These are phyloP conservation scores for Watsonalla binaria DNA, from an alignment of 2,888 invertebrate genomes.

Conservation along the genomic window DNA sequence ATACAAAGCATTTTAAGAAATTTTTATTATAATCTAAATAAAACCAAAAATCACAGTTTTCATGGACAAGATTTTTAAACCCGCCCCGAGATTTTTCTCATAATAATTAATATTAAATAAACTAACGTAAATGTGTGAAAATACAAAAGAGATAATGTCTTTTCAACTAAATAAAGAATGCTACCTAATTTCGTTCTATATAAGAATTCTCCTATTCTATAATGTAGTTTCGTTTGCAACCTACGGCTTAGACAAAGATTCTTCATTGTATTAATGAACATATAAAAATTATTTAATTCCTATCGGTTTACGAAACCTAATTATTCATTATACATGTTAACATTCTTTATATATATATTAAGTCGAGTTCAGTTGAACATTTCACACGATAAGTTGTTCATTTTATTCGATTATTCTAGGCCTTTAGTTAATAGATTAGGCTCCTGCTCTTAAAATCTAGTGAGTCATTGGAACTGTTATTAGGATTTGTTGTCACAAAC, in stretches of 20 bases:
- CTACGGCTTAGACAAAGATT: slow-evolving; percentile 67
- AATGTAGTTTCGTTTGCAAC: slow-evolving; percentile 43
- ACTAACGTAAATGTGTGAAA: slow-evolving; percentile 52
- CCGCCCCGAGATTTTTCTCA: slow-evolving; percentile 60
- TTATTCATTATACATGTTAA: slow-evolving; percentile 70
- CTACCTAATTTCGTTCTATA: slow-evolving; percentile 60
- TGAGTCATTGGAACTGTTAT: not conserved
- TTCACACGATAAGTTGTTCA: slow-evolving; percentile 25
- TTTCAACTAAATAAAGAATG: slow-evolving; percentile 63
- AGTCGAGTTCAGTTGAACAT: slow-evolving; percentile 45
- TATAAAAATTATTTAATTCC: slow-evolving; percentile 72
- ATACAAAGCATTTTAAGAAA: slow-evolving; percentile 60
- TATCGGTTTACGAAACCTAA: slow-evolving; percentile 76
- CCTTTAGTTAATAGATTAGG: slow-evolving; percentile 55
- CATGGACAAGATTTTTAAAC: slow-evolving; percentile 67
- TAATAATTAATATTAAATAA: slow-evolving; percentile 55
- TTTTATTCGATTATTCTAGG: slow-evolving; percentile 34
- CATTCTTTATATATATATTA: slow-evolving; percentile 65
- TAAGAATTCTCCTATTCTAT: slow-evolving; percentile 52
- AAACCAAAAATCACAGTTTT: slow-evolving; percentile 76
- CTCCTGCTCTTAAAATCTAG: slow-evolving; percentile 42
- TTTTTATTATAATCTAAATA: slow-evolving; percentile 69
- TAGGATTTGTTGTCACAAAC: not conserved
- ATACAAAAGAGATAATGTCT: slow-evolving; percentile 47
- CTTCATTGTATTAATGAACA: slow-evolving; percentile 73